Conservation (phyloP, 2,888 invertebrate species). For the Pyralis farinalis region DNA sequence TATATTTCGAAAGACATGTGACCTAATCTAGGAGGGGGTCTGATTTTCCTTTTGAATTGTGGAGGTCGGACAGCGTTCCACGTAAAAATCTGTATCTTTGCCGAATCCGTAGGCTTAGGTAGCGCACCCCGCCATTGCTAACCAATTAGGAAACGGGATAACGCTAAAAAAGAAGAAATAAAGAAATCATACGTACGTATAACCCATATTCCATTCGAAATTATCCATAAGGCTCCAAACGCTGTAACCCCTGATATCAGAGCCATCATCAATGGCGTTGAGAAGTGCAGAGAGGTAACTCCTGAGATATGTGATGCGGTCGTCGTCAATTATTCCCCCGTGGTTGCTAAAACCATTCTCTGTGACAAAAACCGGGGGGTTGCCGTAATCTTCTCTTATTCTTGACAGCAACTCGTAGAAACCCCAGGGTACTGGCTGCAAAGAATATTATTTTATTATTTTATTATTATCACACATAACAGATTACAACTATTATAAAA, state of each 20-base stretch:
- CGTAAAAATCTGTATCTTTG: too few species aligned
- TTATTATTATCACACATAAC: too few species aligned
- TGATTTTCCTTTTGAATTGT: too few species aligned
- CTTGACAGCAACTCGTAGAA: constrained; percentile 23
- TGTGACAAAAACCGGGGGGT: constrained; percentile 42
- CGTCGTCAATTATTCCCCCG: constrained; percentile 49
- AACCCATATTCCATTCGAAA: constrained; percentile 80
- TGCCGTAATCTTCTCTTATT: constrained; percentile 24
- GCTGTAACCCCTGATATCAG: constrained; percentile 66
- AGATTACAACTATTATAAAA: too few species aligned
- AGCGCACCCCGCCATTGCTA: too few species aligned
- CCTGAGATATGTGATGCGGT: constrained; percentile 43
- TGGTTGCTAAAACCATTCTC: constrained; percentile 73
- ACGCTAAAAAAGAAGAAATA: too few species aligned
- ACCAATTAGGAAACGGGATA: too few species aligned
- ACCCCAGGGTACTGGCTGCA: constrained; percentile 15
- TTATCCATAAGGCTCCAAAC: constrained; percentile 82
- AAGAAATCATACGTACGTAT: constrained; percentile 44
- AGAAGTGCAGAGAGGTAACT: constrained; percentile 49
- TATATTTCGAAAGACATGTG: too few species aligned
- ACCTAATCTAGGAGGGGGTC: too few species aligned
- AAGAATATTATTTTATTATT: not conserved
- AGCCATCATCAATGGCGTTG: constrained; percentile 52
- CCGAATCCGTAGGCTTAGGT: too few species aligned
- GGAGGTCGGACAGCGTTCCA: too few species aligned